Evolutionary conservation across 92 coral and sea anemone species (phyloP), one percentile per base, ranked within the genome.

Genomic region (Zoanthus sociatus): DNA sequence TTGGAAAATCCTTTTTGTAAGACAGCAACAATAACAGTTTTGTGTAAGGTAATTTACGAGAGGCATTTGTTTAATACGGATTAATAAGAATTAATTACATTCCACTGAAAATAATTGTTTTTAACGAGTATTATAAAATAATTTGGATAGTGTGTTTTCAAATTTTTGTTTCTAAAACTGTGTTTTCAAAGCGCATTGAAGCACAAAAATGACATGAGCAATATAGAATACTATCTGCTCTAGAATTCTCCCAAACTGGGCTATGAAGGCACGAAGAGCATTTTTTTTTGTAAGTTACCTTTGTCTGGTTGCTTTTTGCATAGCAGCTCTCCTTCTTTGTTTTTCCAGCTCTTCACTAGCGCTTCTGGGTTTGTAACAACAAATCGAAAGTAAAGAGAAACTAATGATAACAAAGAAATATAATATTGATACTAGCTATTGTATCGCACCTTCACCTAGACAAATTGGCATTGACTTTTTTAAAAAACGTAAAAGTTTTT

Each of bases 311-410:
- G 81, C 44, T 47, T 76, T 17, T 76, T 54, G 66, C 81, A 44
- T 17, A 76, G 66, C 14, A 53, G 17, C 26, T 76, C 81, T 54
- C 26, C 66, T 53, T 76, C 81, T 48, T 51, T 51, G 7, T n/a
- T 31, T 48, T 76, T 51, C 68, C 81, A 76, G 81, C 44, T 18
- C 14, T 76, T 76, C 44, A 76, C 81, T 76, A 26, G 13, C 66
- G 16, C 81, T 14, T 76, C 81, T 12, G 66, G 31, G 60, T 54
- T 76, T 76, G 68, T 51, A 7, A 76, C 67, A 47, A 37, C 42
- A 1, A 37, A 37, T 37, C 42, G 42, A 37, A 37, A 37, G 42
- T 37, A 37, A 37, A 37, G 2, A 37, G 42, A 37, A 37, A 37
- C 42, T 37, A 37, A 37, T 37, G 42, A 37, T 37, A 37, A 37